Evolutionary conservation across 1,140 invertebrate genomes (phyloP).

Genomic region (Brachionus paranguensis): DNA sequence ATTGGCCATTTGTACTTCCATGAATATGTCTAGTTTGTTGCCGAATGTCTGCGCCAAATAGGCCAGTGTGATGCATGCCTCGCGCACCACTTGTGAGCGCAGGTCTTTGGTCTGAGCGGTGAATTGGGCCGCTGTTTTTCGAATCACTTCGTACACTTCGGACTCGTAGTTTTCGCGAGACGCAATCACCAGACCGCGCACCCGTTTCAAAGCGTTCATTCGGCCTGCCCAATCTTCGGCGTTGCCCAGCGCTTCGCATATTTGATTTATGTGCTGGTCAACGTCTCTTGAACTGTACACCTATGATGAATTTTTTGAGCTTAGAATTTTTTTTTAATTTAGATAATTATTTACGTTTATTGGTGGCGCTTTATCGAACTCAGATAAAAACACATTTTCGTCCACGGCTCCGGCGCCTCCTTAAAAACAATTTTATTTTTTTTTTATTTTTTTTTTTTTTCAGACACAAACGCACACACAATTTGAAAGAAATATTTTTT

Average conservation of each 20-base stretch:
- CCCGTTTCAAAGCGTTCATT: slow-evolving; percentile 76
- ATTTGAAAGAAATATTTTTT: no score
- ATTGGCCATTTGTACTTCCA: slow-evolving; percentile 70
- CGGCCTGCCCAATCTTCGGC: slow-evolving; percentile 86
- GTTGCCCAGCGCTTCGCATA: slow-evolving; percentile 67
- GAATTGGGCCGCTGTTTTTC: slow-evolving; percentile 72
- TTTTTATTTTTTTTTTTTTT: background rate
- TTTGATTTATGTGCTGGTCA: slow-evolving; percentile 71
- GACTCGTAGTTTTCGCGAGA: slow-evolving; percentile 72
- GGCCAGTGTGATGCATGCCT: slow-evolving; percentile 87
- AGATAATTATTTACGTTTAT: slow-evolving; percentile 58
- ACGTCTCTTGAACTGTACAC: slow-evolving; percentile 77
- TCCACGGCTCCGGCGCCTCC: slow-evolving; percentile 74
- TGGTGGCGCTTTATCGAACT: slow-evolving; percentile 75
- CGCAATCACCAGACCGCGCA: slow-evolving; percentile 70
- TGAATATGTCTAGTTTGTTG: slow-evolving; percentile 76
- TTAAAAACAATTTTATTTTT: background rate
- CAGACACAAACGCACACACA: no score
- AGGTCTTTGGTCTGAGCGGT: slow-evolving; percentile 79
- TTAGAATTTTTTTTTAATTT: background rate
- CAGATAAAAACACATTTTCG: slow-evolving; percentile 74
- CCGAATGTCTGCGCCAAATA: slow-evolving; percentile 74
- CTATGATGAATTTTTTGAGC: slow-evolving; percentile 42
- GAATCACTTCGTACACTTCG: slow-evolving; percentile 73
- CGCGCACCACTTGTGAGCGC: slow-evolving; percentile 79